A percentile compares a stretch with the other conserved stretches of the same genome.
phyloP scores from a whole-genome alignment of 2,888 invertebrate species.

The Zhuqinia jingwanae region DNA sequence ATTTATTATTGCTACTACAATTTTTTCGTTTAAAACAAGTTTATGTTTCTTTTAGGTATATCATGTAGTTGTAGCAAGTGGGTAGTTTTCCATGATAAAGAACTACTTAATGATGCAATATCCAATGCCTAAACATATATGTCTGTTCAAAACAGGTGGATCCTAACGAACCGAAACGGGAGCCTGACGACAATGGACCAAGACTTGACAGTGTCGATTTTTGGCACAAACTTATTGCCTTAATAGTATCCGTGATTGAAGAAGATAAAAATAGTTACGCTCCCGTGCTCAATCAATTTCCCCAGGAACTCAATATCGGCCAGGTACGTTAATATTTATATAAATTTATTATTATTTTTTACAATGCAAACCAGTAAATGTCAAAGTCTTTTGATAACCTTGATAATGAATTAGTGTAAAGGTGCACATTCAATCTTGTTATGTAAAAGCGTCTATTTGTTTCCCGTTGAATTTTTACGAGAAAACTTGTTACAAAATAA shows the following conservation, averaged over 20 bases:
- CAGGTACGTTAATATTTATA: constrained; percentile 85
- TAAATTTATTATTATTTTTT: too few species aligned
- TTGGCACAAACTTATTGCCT: constrained; percentile 96
- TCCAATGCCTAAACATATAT: constrained; percentile 5
- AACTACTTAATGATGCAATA: background rate
- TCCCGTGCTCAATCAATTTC: constrained; percentile 98
- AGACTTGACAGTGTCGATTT: constrained; percentile 83
- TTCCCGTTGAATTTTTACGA: background rate
- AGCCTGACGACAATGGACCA: constrained; percentile 84
- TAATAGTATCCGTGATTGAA: constrained; percentile 99
- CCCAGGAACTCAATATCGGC: constrained; percentile 99
- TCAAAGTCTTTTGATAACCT: background rate
- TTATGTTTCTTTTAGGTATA: too few species aligned
- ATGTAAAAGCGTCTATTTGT: too few species aligned
- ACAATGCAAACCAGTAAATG: too few species aligned
- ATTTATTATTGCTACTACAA: too few species aligned
- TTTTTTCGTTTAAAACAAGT: too few species aligned
- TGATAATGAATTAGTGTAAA: too few species aligned
- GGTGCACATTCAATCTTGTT: too few species aligned
- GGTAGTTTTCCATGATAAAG: background rate
- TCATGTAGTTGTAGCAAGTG: background rate
- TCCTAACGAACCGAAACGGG: constrained; percentile 93
- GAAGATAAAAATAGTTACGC: constrained; percentile 99
- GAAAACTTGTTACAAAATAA: constrained; percentile 36
- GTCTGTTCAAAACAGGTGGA: constrained; percentile 85